Percentiles rank a stretch among this genome's conserved stretches.
Evolutionary conservation across 2,797 vertebrate genomes (phyloP).

Genomic region (Cryptoprocta ferox): DNA sequence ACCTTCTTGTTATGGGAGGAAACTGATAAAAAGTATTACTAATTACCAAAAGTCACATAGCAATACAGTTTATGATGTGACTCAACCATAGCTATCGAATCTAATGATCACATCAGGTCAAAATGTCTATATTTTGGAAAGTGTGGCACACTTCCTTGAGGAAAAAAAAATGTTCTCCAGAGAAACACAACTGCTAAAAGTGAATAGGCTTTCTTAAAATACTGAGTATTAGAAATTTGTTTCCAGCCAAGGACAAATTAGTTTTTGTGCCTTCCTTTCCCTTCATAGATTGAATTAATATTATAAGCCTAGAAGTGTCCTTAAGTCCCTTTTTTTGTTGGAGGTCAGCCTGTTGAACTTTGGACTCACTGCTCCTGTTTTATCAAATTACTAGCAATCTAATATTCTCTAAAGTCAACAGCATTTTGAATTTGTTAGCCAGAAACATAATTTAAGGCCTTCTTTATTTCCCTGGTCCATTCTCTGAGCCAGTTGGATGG

Average conservation of each 20-base stretch:
- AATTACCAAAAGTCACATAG: neutral
- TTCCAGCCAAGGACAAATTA: neutral
- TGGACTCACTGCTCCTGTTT: neutral
- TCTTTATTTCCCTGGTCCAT: neutral
- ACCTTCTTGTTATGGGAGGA: neutral
- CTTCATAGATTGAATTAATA: neutral
- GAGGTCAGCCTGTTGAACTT: neutral
- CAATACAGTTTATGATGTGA: neutral
- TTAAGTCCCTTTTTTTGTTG: neutral
- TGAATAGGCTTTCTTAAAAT: neutral
- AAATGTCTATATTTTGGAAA: neutral
- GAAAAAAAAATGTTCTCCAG: neutral
- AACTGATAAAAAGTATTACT: neutral
- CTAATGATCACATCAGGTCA: neutral
- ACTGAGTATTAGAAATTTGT: neutral
- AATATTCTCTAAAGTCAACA: neutral
- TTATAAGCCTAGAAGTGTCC: neutral
- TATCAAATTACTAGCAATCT: neutral
- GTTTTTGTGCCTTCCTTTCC: neutral
- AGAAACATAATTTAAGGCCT: neutral
- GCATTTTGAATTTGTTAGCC: neutral
- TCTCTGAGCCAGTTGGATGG: neutral
- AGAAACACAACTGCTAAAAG: neutral
- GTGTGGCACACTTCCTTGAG: neutral
- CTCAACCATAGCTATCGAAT: neutral